These are phyloP conservation scores for Pipra filicauda DNA, from an alignment of 2,113 vertebrate genomes.

Conservation along the genomic window DNA sequence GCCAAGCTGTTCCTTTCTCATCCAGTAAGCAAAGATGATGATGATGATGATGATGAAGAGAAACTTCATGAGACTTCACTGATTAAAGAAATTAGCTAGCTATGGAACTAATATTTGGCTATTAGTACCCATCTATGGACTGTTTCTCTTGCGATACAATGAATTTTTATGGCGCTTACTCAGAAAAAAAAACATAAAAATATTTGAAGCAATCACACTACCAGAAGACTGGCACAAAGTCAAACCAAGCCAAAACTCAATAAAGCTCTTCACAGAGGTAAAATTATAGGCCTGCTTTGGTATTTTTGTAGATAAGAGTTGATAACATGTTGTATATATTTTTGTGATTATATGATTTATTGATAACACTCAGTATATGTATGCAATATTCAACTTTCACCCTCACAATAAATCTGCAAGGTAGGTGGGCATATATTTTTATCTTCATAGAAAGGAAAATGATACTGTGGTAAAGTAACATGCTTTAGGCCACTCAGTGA, in stretches of 20 bases:
- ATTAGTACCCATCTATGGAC: background rate
- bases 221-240: background rate
- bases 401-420: background rate
- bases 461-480: background rate
- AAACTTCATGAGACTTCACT: background rate
- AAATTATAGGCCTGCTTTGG: background rate
- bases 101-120: background rate
- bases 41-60: background rate
- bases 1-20: background rate
- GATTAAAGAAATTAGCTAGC: background rate
- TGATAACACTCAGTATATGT: background rate
- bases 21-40: background rate
- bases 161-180: background rate
- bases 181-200: background rate
- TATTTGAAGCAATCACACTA: background rate
- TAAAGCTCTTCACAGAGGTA: background rate
- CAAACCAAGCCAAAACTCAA: background rate
- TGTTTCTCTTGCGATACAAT: background rate
- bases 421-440: background rate
- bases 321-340: background rate
- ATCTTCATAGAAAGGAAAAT: slow-evolving; percentile 2
- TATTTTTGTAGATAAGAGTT: background rate
- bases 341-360: background rate
- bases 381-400: background rate
- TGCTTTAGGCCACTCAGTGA: background rate